phyloP scores from a whole-genome alignment of 2,888 invertebrate species.

The Luperina nickerlii region DNA sequence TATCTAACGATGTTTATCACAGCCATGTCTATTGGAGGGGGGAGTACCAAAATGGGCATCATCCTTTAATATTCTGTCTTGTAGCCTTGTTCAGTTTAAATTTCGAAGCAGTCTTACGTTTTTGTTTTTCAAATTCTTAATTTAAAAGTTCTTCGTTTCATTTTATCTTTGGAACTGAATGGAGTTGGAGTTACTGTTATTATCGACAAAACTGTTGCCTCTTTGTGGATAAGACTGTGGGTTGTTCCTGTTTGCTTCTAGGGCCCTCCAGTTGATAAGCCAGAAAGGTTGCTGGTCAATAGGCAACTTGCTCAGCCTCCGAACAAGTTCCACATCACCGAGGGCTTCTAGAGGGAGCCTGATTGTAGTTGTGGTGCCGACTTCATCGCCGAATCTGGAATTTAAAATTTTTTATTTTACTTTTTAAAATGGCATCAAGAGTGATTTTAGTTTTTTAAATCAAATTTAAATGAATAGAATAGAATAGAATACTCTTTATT shows the following conservation, averaged over 20 bases:
- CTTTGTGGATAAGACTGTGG: conserved; percentile 74
- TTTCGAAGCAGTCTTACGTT: conserved; percentile 25
- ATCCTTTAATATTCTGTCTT: not conserved
- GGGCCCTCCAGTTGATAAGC: conserved; percentile 92
- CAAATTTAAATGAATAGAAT: not conserved
- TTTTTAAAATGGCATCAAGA: not conserved
- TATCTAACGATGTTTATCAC: not conserved
- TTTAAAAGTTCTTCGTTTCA: not conserved
- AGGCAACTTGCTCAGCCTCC: conserved; percentile 90
- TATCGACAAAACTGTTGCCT: conserved; percentile 73
- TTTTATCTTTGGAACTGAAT: conserved; percentile 9
- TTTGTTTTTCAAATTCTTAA: conserved; percentile 2
- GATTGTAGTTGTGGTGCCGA: conserved; percentile 73
- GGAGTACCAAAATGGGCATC: not conserved
- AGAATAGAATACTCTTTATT: too few relatives aligned
- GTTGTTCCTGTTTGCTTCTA: conserved; percentile 89
- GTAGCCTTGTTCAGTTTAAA: conserved; percentile 7
- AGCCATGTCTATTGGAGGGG: not conserved
- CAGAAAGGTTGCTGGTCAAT: conserved; percentile 91
- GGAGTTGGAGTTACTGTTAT: conserved; percentile 17
- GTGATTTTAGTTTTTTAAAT: not conserved
- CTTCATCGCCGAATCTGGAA: conserved; percentile 75
- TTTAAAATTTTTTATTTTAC: not conserved
- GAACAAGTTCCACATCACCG: conserved; percentile 91
- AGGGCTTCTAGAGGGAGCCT: conserved; percentile 91